Evolutionary conservation across 2,797 vertebrate genomes (phyloP), one percentile per base, ranked within the genome.

Genomic region (Passerculus sandwichensis): DNA sequence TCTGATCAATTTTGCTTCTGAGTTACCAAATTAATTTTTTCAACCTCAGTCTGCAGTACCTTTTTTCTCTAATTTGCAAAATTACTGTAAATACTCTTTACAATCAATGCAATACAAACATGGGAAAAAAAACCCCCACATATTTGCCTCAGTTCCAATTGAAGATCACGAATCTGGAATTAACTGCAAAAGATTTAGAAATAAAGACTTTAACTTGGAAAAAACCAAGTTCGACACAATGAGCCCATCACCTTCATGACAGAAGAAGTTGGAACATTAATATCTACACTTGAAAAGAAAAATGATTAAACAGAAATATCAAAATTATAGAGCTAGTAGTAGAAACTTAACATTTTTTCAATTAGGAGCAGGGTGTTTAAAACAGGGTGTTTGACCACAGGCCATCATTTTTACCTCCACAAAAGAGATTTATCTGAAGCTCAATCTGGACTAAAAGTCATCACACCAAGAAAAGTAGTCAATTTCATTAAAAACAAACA

Each of bases 71-170:
- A 27, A 50, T 10, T 50, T 26, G 25, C 25, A 17, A 88, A 59
- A 77, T 11, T 10, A 69, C 14, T 40, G 15, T 13, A 88, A 83
- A 54, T 21, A 16, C 9, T 74, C 50, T 60, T 78, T 71, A 23
- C 6, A 57, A 70, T 25, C 64, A 71, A 25, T 38, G 11, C 4
- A 53, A n/a, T 6, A 25, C 6, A 70, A 84, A 72, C n/a, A 44
- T 1, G 3, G 19, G 1, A 3, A 30, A 34, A 60, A 45, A 54
- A 54, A 48, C 18, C 0, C 4, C 34, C 3, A 23, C 4, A 10
- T 4, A 13, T 84, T 69, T 84, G 8, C 32, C 19, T 84, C 67
- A 19, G 18, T 75, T 84, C 78, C 69, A 51, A 32, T 17, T 51
- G 47, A 66, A 61, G 21, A 20, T 47, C 20, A 15, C 20, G 11